Base-by-base conservation (phyloP, 2,888 invertebrate genomes). In the Synanthedon myopaeformis region DNA sequence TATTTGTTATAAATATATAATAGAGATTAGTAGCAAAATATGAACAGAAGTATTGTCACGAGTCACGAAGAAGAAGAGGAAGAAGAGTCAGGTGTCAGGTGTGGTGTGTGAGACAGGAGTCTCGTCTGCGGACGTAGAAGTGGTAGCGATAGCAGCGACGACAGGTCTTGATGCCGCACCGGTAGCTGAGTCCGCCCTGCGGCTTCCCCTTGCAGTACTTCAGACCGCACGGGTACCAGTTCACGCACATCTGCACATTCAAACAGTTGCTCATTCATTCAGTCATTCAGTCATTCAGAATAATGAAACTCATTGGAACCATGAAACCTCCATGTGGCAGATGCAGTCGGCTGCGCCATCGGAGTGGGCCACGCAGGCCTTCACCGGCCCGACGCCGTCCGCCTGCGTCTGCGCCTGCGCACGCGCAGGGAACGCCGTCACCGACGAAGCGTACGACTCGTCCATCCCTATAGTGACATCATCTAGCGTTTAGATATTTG, bases 161-260 rank as follows among this genome's bases (percentile, higher is more conserved):
- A 79, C 98, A 98, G 0, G 98, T 98, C 83, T 97, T 96, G 72
- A 98, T 98, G 60, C 98, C 98, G 76, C 98, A 98, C 53, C 97
- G 90, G 85, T 97, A 97, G 90, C 91, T 89, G 82, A 92, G 74
- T 10, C 87, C 81, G 11, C 89, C 89, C 61, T 90, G 90, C 50
- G 91, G 91, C 76, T 94, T 93, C 50, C 93, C 94, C 69, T 96
- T 95, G 83, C 98, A 98, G 83, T 96, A 98, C 74, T 97, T 97
- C 49, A 98, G 89, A 19, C 96, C 96, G 78, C 97, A 98, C 0
- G 98, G 97, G 80, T 96, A 98, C 97, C 97, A 98, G 53, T 96
- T 96, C 53, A 97, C 93, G 77, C 96, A 96, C 58, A 83, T 76
- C 84, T 85, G 64, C 4, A 56, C 12, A 14, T 13, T 5, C n/a